These are phyloP conservation scores for Pholis gunnellus DNA, from an alignment of 2,113 vertebrate species.

Conservation along the genomic window DNA sequence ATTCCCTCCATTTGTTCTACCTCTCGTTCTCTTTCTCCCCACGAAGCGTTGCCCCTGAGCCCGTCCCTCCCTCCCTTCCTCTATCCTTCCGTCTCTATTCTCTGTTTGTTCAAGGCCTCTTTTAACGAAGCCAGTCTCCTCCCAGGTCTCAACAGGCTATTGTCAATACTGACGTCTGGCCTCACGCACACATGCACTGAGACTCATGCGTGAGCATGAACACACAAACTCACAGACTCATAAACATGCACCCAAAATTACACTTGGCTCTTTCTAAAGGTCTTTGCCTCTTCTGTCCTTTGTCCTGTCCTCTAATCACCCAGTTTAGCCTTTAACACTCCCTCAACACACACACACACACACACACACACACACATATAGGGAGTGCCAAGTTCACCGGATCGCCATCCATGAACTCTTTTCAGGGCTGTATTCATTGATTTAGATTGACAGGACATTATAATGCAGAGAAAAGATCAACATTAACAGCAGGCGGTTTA, in stretches of 20 bases:
- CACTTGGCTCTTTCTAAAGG: conserved; percentile 48
- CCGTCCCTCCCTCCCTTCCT: conserved; percentile 12
- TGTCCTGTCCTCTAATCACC: conserved; percentile 37
- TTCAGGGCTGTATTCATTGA: conserved; percentile 24
- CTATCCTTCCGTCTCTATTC: conserved; percentile 51
- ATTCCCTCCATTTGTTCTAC: conserved; percentile 1
- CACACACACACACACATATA: conserved; percentile 21
- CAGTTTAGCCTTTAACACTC: conserved; percentile 52
- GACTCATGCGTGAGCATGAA: conserved; percentile 20
- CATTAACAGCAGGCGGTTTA: neutral
- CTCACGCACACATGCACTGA: conserved; percentile 30
- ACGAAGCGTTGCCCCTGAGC: conserved; percentile 7
- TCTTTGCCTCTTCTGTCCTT: conserved; percentile 57
- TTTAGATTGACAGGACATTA: conserved; percentile 20
- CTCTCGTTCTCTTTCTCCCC: conserved; percentile 3
- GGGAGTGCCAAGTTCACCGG: conserved; percentile 47
- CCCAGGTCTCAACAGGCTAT: conserved; percentile 69
- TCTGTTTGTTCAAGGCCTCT: conserved; percentile 77
- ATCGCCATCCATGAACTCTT: conserved; percentile 6
- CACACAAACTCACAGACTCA: conserved; percentile 35
- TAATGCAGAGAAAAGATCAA: neutral
- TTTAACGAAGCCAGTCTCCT: conserved; percentile 68
- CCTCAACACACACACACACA: conserved; percentile 11
- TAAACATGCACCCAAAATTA: conserved; percentile 32
- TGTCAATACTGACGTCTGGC: conserved; percentile 73